These are phyloP conservation scores for Reinhardtius hippoglossoides DNA, from an alignment of 2,113 vertebrate genomes.

Conservation along the genomic window DNA sequence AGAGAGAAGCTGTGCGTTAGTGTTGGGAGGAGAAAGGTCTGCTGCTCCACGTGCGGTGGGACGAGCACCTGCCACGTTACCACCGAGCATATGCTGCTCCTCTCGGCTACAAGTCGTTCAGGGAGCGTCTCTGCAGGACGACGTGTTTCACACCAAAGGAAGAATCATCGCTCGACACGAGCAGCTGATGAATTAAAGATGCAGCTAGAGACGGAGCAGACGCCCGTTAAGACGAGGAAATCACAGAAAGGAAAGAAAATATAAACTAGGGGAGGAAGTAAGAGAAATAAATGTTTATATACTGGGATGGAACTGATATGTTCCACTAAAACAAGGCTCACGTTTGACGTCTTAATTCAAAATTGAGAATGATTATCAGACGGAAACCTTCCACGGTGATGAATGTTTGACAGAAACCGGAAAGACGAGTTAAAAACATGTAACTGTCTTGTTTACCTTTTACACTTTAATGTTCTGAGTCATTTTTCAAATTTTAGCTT, in stretches of 20 bases:
- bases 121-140: constrained; percentile 27
- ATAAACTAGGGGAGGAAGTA: no score
- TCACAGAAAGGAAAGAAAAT: no score
- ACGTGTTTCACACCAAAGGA: constrained; percentile 12
- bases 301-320: no score
- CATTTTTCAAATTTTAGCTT: not conserved
- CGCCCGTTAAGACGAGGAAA: no score
- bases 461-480: not conserved
- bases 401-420: not conserved
- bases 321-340: no score
- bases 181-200: not conserved
- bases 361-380: not conserved
- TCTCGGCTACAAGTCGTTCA: constrained; percentile 48
- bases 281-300: no score
- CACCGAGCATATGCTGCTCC: constrained; percentile 62
- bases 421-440: not conserved
- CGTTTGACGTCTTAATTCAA: no score
- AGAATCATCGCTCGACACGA: not conserved
- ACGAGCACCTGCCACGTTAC: constrained; percentile 67
- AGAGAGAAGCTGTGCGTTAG: not conserved
- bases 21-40: not conserved
- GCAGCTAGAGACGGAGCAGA: not conserved
- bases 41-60: constrained; percentile 45
- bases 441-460: not conserved
- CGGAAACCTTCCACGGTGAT: no score